Base-by-base conservation (phyloP, 2,797 vertebrate genomes). In the Coregonus ussuriensis region DNA sequence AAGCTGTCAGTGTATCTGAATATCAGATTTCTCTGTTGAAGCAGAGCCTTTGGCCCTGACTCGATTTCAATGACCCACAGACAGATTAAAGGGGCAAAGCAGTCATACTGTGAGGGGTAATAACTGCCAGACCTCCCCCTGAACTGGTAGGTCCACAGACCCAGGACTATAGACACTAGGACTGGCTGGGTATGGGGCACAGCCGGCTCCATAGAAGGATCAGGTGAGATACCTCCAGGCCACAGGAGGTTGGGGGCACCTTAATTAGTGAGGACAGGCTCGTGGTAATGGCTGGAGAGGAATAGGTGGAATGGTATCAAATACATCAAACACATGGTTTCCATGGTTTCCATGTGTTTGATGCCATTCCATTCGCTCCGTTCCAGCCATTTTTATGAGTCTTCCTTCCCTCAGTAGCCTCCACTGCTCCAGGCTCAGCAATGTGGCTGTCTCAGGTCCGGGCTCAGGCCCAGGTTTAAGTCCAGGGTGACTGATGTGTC, bases 11-110 rank as follows among this genome's bases (percentile, higher is more conserved):
- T 47, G 41, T 47, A 13, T 80, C 47, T 47, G 66, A 63, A 4
- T 83, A 82, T 82, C 82, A 75, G 71, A 74, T 83, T 79, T 71
- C 76, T 25, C 16, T n/a, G 72, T 59, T 72, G 62, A 74, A 73
- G 35, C 66, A 77, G 47, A 72, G 71, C 18, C 9, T 47, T 47
- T 47, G 41, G 41, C 41, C 41, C 41, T 47, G 41, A 47, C 41
- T 47, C 41, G 81, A 63, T 66, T 47, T 62, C 74, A 84, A 76
- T 68, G 3, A 65, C 41, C 72, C 41, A 47, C 78, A 72, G 51
- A 54, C 29, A 31, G 59, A 25, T 63, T 25, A 29, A 63, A 63
- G 21, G 21, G 59, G 59, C 25, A n/a, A 59, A 59, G n/a, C 56
- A 21, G 56, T 59, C 56, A 59, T 59, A 59, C 56, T 59, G 18